Evolutionary conservation across 2,888 invertebrate genomes (phyloP).

Genomic region (Plutella xylostella): DNA sequence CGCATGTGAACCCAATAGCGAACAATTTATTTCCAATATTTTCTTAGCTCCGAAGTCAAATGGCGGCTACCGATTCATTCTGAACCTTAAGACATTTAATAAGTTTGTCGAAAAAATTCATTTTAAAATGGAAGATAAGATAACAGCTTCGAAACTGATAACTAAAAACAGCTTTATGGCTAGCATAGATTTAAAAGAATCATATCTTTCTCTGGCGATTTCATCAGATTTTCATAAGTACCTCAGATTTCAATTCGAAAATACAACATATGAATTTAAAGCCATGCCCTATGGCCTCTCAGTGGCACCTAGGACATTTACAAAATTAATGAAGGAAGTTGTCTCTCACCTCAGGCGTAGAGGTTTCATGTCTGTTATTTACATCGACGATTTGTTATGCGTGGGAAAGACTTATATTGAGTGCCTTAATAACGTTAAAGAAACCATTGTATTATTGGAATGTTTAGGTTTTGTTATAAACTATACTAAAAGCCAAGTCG

Average conservation of each 20-base stretch:
- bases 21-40: conserved; percentile 17
- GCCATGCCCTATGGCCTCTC: neutral
- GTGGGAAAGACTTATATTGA: neutral
- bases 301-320: neutral
- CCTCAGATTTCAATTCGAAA: neutral
- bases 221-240: neutral
- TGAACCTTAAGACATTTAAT: neutral
- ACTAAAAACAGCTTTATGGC: neutral
- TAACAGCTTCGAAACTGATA: neutral
- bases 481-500: neutral
- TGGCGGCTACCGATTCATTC: neutral
- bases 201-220: neutral
- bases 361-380: neutral
- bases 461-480: neutral
- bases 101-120: neutral
- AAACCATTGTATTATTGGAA: neutral
- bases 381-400: neutral
- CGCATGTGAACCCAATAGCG: conserved; percentile 4
- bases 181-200: neutral
- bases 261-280: neutral
- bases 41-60: conserved; percentile 18
- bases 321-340: neutral
- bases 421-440: neutral
- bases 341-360: neutral
- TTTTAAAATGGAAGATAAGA: neutral